Conservation (phyloP, 2,888 invertebrate species). For the Mythimna loreyi region DNA sequence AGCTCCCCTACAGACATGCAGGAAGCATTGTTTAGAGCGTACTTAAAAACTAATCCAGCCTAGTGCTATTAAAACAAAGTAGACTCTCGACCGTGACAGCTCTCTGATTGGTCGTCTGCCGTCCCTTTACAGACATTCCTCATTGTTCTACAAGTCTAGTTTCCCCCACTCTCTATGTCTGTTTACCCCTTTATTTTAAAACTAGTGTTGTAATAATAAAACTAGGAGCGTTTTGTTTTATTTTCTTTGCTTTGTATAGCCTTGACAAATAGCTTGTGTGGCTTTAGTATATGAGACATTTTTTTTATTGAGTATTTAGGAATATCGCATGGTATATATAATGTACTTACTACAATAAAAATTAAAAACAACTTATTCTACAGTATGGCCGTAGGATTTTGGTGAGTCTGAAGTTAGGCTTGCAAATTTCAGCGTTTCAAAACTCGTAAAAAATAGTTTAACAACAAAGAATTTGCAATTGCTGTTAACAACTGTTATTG, state of each 20-base stretch:
- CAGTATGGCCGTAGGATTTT: no score
- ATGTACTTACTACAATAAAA: neutral
- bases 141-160: slow-evolving; percentile 73
- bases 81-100: slow-evolving; percentile 77
- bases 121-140: slow-evolving; percentile 72
- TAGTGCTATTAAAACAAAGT: slow-evolving; percentile 88
- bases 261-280: slow-evolving; percentile 13
- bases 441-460: no score
- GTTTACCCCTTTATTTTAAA: slow-evolving; percentile 59
- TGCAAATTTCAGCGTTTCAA: no score
- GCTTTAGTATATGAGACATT: slow-evolving; percentile 6
- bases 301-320: neutral
- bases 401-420: no score
- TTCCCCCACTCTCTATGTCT: slow-evolving; percentile 51
- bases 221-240: slow-evolving; percentile 44
- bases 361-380: neutral
- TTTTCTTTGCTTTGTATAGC: slow-evolving; percentile 35
- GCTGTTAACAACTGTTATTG: no score
- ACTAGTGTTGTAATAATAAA: slow-evolving; percentile 56
- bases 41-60: slow-evolving; percentile 88
- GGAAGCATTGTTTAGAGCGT: slow-evolving; percentile 83
- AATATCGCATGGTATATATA: neutral
- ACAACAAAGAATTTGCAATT: no score
- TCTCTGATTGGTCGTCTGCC: slow-evolving; percentile 81
- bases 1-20: slow-evolving; percentile 71